Percentiles rank a stretch among this genome's conserved stretches.
Conservation (phyloP, 2,888 invertebrate genomes). For the Sussaba pulchella region DNA sequence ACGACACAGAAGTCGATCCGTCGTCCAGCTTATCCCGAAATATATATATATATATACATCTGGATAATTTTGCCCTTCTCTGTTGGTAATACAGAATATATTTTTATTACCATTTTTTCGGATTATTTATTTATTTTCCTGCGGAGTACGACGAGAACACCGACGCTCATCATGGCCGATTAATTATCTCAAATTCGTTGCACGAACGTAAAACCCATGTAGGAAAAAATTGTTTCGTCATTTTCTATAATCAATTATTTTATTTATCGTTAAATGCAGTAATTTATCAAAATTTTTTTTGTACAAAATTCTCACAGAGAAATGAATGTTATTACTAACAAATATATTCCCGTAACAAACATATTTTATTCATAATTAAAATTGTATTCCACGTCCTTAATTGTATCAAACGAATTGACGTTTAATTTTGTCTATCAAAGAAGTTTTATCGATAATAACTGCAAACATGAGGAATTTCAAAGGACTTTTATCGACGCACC, state of each 20-base stretch:
- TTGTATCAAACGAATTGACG: not conserved
- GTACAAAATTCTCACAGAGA: not conserved
- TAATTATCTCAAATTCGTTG: slow-evolving; percentile 47
- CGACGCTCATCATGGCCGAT: slow-evolving; percentile 43
- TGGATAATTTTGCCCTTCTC: not conserved
- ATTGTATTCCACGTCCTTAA: not conserved
- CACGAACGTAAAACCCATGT: slow-evolving; percentile 8
- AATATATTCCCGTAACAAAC: not conserved
- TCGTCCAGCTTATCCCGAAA: slow-evolving; percentile 58
- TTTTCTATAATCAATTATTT: not conserved
- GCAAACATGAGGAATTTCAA: not conserved
- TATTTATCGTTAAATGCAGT: not conserved
- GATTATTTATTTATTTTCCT: slow-evolving; percentile 20
- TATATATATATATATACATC: not conserved
- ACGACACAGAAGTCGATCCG: slow-evolving; percentile 57
- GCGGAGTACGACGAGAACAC: slow-evolving; percentile 21
- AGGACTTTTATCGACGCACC: not conserved
- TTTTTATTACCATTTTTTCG: slow-evolving; percentile 1
- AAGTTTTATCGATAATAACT: not conserved
- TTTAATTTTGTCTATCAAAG: not conserved
- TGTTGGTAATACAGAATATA: slow-evolving; percentile 24
- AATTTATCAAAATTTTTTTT: not conserved
- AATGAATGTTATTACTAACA: not conserved
- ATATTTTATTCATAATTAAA: not conserved
- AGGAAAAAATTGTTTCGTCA: not conserved